phyloP scores from a whole-genome alignment of 2,888 invertebrate genomes.

The Sinelater perroti region DNA sequence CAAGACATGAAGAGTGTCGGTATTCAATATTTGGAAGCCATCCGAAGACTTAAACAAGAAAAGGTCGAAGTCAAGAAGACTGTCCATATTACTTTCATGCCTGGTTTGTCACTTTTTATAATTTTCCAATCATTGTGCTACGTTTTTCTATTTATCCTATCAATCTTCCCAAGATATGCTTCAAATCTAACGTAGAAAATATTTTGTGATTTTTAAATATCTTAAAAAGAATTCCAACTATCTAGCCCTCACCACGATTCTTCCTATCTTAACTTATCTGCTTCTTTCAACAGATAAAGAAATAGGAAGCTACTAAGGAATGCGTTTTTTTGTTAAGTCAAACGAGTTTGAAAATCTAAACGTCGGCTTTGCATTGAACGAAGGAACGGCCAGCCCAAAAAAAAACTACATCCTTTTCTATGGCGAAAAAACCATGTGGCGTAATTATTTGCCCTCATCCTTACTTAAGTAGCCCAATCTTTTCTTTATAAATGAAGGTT shows the following conservation, averaged over 20 bases:
- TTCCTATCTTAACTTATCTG: no score
- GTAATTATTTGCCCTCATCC: conserved; percentile 75
- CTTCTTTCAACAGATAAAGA: conserved; percentile 96
- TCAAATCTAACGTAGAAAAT: no score
- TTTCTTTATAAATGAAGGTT: conserved; percentile 73
- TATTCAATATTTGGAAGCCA: no score
- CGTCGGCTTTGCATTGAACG: conserved; percentile 86
- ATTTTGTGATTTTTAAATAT: no score
- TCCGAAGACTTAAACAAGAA: conserved; percentile 69
- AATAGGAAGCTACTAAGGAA: conserved; percentile 83
- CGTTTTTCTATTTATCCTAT: no score
- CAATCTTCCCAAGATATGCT: no score
- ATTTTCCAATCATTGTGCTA: no score
- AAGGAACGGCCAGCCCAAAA: conserved; percentile 78
- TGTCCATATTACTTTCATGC: conserved; percentile 76
- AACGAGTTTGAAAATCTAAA: conserved; percentile 81
- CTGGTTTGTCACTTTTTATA: no score
- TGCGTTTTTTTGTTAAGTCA: conserved; percentile 81
- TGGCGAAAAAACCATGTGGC: conserved; percentile 84
- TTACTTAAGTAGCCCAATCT: conserved; percentile 9
- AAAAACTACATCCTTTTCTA: conserved; percentile 70
- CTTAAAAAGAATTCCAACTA: no score
- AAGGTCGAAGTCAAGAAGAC: conserved; percentile 70
- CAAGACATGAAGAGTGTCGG: conserved; percentile 88
- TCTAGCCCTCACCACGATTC: no score